Evolutionary conservation across 1,140 invertebrate species (phyloP), one percentile per base, ranked within the genome.

Genomic region (Dinoponera quadriceps): DNA sequence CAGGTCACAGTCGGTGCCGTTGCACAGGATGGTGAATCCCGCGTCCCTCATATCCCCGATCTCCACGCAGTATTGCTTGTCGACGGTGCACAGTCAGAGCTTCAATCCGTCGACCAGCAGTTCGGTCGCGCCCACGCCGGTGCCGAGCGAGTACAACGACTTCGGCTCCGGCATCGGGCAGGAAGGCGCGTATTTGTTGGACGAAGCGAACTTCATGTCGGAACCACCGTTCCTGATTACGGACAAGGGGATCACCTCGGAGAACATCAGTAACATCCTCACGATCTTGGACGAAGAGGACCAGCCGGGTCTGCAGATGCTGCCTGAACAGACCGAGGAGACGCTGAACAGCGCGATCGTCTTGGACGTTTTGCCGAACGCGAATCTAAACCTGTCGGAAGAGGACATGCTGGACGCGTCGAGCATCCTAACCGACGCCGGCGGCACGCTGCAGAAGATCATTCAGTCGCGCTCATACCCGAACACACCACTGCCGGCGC

Each of bases 1-100:
- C 84, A 94, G 97, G 59, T 97, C 96, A 3, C 97, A 97, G 88
- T 97, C 97, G 0, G 97, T 97, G 27, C 97, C 97, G 0, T 91
- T 97, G n/a, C 96, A 96, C 87, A 95, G 96, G 69, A 96, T 96
- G 95, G 92, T 94, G 14, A 93, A 92, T 88, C 91, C 92, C 0
- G 88, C 91, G 18, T 71, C 75, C 7, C 78, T 94, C 4, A 90
- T 93, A 75, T 94, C 94, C 4, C 92, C 92, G 4, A 88, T 90
- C 20, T 91, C 89, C 2, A 65, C 86, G 18, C 89, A 91, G 29
- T 85, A 92, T 49, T 89, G 88, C 16, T 49, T 90, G 9, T 87
- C 93, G 48, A 85, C 82, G 65, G 92, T 94, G 84, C 89, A 91
- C 5, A 90, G 91, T 84, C 91, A 93, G 20, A 89, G 91, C 33